Conservation (phyloP, 2,113 vertebrate species). For the Andinoacara biseriatus region DNA sequence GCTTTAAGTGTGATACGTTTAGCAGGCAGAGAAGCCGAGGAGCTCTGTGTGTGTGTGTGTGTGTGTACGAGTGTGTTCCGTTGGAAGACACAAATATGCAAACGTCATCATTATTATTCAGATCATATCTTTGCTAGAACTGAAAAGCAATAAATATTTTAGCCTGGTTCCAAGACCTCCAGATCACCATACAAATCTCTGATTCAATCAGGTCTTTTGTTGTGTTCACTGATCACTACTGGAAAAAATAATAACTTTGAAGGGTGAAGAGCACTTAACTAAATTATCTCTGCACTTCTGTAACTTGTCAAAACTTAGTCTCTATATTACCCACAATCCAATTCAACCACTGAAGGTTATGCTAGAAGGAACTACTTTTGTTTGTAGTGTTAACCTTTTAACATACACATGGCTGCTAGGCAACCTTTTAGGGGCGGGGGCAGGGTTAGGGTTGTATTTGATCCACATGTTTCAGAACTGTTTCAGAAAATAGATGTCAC, state of each 20-base stretch:
- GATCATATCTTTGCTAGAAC: not conserved
- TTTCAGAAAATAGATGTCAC: not conserved
- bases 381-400: not conserved
- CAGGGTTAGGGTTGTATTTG: not conserved
- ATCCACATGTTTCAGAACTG: not conserved
- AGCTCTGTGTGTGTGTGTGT: not conserved
- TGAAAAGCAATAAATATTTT: slow-evolving; percentile 7
- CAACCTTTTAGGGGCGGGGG: not conserved
- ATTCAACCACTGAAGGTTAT: not conserved
- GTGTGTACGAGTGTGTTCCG: not conserved
- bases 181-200: not conserved
- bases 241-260: not conserved
- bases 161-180: not conserved
- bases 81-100: not conserved
- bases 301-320: not conserved
- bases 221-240: not conserved
- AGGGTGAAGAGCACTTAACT: not conserved
- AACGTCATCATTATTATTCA: not conserved
- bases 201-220: not conserved
- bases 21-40: not conserved
- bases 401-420: not conserved
- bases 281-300: not conserved
- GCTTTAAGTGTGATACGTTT: not conserved
- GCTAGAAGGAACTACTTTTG: not conserved
- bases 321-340: not conserved